Evolutionary conservation across 2,797 vertebrate genomes (phyloP).

Genomic region (Sylvilagus floridanus): DNA sequence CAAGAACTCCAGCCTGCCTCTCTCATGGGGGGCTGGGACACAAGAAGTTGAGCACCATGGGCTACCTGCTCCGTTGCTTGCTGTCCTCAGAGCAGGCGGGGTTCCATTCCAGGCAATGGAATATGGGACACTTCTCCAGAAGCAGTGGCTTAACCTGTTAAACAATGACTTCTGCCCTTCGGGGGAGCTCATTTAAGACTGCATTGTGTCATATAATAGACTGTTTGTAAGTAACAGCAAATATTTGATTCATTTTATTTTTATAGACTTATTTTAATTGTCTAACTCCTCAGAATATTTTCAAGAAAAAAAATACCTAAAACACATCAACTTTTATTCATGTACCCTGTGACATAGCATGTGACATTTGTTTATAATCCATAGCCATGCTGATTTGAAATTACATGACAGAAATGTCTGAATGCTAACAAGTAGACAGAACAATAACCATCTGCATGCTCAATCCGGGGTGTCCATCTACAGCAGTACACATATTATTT

Average conservation of each 20-base stretch:
- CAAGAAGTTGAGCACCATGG: too few species aligned
- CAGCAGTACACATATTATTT: background rate
- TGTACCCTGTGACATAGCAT: background rate
- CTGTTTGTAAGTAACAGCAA: background rate
- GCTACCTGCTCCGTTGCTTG: too few species aligned
- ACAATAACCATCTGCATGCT: background rate
- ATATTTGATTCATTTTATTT: constrained; percentile 35
- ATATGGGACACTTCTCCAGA: too few species aligned
- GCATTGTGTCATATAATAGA: background rate
- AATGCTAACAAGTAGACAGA: background rate
- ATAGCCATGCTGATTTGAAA: constrained; percentile 37
- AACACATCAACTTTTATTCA: background rate
- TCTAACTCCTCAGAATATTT: constrained; percentile 12
- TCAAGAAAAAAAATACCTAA: background rate
- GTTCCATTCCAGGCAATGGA: too few species aligned
- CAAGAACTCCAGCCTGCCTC: too few species aligned
- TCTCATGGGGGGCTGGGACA: too few species aligned
- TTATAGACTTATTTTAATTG: constrained; percentile 9
- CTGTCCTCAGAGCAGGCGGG: too few species aligned
- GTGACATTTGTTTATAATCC: background rate
- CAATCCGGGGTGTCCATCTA: background rate
- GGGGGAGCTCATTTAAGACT: background rate
- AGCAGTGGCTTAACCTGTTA: too few species aligned
- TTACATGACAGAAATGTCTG: background rate
- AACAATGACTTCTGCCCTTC: too few species aligned